phyloP scores from a whole-genome alignment of 53 echinoderm and acorn worm genomes.

The Zoroaster sp. region DNA sequence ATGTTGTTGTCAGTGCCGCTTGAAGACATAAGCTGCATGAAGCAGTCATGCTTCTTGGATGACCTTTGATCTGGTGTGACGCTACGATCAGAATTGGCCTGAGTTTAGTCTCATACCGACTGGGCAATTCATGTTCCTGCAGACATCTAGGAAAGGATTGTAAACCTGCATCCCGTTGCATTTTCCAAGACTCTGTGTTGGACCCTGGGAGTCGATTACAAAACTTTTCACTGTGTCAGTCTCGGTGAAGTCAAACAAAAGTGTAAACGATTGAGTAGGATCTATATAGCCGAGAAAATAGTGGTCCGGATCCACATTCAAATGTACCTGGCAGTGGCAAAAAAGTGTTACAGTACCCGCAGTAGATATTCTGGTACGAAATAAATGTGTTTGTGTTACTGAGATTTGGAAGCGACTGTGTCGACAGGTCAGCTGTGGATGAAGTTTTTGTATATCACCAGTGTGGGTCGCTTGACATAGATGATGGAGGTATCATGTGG shows the following conservation, averaged over 20 bases:
- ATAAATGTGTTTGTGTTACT: background rate
- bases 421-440: background rate
- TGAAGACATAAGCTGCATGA: background rate
- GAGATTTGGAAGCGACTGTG: background rate
- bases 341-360: slow-evolving; percentile 5
- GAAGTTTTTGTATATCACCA: background rate
- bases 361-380: slow-evolving; percentile 37
- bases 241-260: background rate
- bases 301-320: background rate
- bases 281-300: background rate
- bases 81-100: background rate
- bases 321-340: background rate
- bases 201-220: background rate
- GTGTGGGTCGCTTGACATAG: background rate
- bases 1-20: background rate
- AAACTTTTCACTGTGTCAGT: background rate
- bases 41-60: background rate
- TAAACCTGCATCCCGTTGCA: background rate
- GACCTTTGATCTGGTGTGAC: background rate
- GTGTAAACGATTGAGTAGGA: background rate
- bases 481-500: background rate
- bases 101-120: background rate
- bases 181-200: background rate
- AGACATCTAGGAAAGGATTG: background rate
- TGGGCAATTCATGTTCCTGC: background rate